These are phyloP conservation scores for Hyalella azteca DNA, from an alignment of 2,888 invertebrate species.

Conservation along the genomic window DNA sequence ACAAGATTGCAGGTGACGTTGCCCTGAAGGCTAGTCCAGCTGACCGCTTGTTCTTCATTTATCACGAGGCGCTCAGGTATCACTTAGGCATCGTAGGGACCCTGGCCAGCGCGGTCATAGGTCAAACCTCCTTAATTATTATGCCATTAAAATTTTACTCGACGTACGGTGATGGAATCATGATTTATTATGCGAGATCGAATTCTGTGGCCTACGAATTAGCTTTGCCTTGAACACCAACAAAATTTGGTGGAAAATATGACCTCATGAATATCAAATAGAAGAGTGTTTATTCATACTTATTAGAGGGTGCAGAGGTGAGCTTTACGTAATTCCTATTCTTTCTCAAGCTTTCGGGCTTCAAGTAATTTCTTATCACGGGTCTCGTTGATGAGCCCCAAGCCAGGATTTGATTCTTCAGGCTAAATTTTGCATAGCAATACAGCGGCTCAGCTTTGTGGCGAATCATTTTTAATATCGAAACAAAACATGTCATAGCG, in stretches of 20 bases:
- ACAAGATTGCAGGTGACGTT: constrained; percentile 11
- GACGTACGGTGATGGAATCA: constrained; percentile 26
- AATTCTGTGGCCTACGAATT: neutral
- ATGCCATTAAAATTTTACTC: constrained; percentile 36
- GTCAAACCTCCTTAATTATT: constrained; percentile 31
- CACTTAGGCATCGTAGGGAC: constrained; percentile 28
- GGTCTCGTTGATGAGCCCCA: neutral
- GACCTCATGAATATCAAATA: constrained; percentile 31
- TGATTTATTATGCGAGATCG: constrained; percentile 17
- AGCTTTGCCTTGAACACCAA: neutral
- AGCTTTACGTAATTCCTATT: neutral
- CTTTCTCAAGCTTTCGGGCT: neutral
- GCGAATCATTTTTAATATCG: too few species aligned
- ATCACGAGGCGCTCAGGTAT: constrained; percentile 24
- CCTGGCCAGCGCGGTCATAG: constrained; percentile 14
- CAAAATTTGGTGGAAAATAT: constrained; percentile 8
- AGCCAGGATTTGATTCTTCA: neutral
- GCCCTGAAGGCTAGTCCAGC: neutral
- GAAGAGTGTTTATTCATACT: constrained; percentile 5
- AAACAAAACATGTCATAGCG: too few species aligned
- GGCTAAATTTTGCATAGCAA: too few species aligned
- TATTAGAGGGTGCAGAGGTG: neutral
- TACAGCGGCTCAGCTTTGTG: too few species aligned
- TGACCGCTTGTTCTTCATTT: constrained; percentile 35
- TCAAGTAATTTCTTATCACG: neutral